Evolutionary conservation across 1,140 invertebrate species (phyloP).

Genomic region (Trinorchestia longiramus): DNA sequence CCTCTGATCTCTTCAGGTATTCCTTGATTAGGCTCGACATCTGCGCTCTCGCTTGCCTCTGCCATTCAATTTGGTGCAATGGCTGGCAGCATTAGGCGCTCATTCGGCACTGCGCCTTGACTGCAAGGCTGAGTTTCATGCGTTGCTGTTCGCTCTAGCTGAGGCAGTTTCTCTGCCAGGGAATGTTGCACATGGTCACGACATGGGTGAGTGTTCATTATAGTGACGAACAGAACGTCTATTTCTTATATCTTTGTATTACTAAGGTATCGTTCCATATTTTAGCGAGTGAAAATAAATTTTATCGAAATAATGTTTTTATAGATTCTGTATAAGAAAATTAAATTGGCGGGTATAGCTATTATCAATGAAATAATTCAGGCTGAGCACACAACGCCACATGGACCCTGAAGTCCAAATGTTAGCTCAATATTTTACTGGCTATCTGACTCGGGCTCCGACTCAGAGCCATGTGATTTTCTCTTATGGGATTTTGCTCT

Average conservation of each 20-base stretch:
- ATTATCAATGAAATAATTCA: too few relatives aligned
- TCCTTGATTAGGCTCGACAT: slow-evolving; percentile 48
- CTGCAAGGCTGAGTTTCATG: not conserved
- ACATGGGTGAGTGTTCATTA: not conserved
- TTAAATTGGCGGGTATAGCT: too few relatives aligned
- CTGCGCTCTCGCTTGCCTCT: slow-evolving; percentile 48
- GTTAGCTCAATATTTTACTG: too few relatives aligned
- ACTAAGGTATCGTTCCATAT: not conserved
- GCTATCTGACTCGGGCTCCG: too few relatives aligned
- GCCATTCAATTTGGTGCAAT: slow-evolving; percentile 51
- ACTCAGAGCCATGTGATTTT: too few relatives aligned
- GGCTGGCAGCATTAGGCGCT: slow-evolving; percentile 33
- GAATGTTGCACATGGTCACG: not conserved
- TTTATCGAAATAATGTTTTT: too few relatives aligned
- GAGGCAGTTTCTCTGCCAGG: not conserved
- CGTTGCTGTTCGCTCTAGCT: not conserved
- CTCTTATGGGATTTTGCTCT: too few relatives aligned
- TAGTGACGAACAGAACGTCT: not conserved
- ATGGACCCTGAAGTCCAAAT: too few relatives aligned
- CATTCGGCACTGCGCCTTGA: not conserved
- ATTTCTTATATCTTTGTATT: not conserved
- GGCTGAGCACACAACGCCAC: too few relatives aligned
- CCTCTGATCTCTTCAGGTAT: slow-evolving; percentile 52
- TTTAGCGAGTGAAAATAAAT: not conserved
- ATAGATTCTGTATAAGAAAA: too few relatives aligned